These are phyloP conservation scores for Rhadinocentrus ornatus DNA, from an alignment of 2,797 vertebrate species.

Conservation along the genomic window DNA sequence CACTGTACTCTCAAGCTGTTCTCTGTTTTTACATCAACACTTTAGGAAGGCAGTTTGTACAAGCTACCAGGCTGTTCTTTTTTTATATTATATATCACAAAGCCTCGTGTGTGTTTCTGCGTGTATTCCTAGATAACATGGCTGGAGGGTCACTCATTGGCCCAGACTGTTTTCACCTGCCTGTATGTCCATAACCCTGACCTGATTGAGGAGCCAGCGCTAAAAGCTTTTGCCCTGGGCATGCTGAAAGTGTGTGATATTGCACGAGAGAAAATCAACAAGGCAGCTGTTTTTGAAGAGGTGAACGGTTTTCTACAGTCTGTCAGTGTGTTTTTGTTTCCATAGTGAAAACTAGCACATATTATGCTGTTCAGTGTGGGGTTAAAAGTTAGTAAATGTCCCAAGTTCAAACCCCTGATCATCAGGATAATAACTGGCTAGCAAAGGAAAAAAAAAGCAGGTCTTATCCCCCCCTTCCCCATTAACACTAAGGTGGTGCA, in stretches of 20 bases:
- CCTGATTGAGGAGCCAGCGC: conserved; percentile 95
- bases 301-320: conserved; percentile 70
- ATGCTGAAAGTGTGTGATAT: conserved; percentile 99
- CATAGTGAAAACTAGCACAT: neutral
- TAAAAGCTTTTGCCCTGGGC: conserved; percentile 97
- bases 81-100: neutral
- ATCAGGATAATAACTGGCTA: neutral
- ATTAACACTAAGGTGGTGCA: neutral
- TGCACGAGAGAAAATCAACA: conserved; percentile 98
- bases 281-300: conserved; percentile 99
- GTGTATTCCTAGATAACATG: conserved; percentile 90
- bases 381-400: neutral
- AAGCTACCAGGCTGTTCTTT: neutral
- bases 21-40: neutral
- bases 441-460: neutral
- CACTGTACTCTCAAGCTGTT: neutral
- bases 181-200: conserved; percentile 98
- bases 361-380: neutral
- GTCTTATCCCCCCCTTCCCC: neutral
- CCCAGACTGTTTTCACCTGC: conserved; percentile 98
- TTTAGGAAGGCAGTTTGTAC: neutral
- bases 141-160: conserved; percentile 98
- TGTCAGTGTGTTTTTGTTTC: neutral
- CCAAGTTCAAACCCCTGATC: neutral
- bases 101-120: conserved; percentile 11